Evolutionary conservation across 35 echinoderm and acorn worm species (phyloP), one percentile per base, ranked within the genome.

Genomic region (Patiria miniata): DNA sequence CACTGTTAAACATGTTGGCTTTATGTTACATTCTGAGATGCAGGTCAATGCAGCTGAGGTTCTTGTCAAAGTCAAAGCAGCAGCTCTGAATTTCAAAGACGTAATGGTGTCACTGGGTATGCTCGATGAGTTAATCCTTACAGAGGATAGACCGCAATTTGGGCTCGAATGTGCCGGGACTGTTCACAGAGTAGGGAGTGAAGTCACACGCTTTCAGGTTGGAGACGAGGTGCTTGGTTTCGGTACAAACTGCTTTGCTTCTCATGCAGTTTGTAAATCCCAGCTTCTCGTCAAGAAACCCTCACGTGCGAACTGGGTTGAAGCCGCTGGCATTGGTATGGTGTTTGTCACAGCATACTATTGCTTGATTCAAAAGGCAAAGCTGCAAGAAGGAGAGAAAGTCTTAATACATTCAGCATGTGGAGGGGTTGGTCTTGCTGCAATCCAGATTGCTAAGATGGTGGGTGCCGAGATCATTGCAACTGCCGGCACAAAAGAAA

Each of bases 151-250:
- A 2, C 17, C 32, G 16, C 26, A 39, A 36, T 59, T 90, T 51
- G 91, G 88, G 10, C 37, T 83, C 15, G 91, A 93, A 30, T 93
- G 88, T 37, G 52, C 55, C 56, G 95, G 95, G 19, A 79, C 87
- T 78, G 79, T 97, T 60, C 83, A 82, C 18, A 42, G 87, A 53
- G 61, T 97, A 21, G 95, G 95, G 60, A 33, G 87, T n/a, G 88
- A 83, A 9, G 95, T 97, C 8, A 83, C 76, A 17, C 23, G 15
- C 9, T 8, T 93, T 8, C 87, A 93, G 39, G 37, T 80, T 36
- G 86, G 86, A n/a, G 90, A 93, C 54, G 90, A 93, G 82, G 85
- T 93, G 17, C 8, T 93, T 87, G 90, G 78, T 44, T 91, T 91
- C 52, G 83, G 89, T 51, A 53, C 44, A 22, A 68, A 91, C 29